Conservation (phyloP, 2,113 vertebrate genomes). For the Channa maculata region DNA sequence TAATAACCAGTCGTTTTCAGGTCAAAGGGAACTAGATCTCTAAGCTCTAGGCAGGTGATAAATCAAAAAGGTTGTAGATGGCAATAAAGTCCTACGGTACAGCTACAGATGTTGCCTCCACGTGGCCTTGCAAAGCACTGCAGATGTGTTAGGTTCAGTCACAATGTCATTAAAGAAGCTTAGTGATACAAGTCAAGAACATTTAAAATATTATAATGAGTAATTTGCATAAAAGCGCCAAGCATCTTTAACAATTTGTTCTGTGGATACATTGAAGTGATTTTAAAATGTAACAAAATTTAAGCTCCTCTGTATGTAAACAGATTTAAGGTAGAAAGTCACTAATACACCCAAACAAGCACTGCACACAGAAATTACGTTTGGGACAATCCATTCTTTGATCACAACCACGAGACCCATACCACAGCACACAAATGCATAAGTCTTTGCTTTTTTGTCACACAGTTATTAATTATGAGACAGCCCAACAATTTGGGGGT, state of each 20-base stretch:
- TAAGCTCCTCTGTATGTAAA: no score
- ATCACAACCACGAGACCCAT: constrained; percentile 18
- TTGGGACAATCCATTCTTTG: constrained; percentile 13
- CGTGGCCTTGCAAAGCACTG: constrained; percentile 28
- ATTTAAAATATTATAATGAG: neutral
- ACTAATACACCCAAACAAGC: constrained; percentile 18
- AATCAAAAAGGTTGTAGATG: neutral
- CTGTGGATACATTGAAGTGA: no score
- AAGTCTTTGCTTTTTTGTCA: neutral
- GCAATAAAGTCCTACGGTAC: neutral
- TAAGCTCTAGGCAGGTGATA: neutral
- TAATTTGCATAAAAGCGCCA: no score
- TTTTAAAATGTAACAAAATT: no score
- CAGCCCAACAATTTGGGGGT: neutral
- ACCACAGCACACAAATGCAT: neutral
- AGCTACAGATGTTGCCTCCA: constrained; percentile 25
- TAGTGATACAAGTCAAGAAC: neutral
- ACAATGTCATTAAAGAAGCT: neutral
- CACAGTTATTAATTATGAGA: neutral
- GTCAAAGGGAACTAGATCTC: neutral
- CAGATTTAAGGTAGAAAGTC: no score
- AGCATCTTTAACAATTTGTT: no score
- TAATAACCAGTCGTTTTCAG: neutral
- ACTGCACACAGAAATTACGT: constrained; percentile 18
- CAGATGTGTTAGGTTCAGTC: neutral